Evolutionary conservation across 2,113 vertebrate genomes (phyloP).

Genomic region (Lycaon pictus): DNA sequence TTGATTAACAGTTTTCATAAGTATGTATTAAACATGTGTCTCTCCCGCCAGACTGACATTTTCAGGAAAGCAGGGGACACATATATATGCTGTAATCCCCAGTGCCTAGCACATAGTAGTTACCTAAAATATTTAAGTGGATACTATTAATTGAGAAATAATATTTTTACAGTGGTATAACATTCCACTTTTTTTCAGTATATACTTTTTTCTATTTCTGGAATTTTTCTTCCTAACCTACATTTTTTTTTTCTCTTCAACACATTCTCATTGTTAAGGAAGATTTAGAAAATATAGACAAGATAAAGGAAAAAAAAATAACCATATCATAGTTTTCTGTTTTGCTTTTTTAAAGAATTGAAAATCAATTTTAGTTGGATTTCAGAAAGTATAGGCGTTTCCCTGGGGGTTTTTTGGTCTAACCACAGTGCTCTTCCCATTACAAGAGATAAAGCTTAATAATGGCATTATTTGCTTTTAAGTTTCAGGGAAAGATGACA

Average conservation of each 20-base stretch:
- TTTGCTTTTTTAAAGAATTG: not conserved
- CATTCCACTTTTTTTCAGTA: not conserved
- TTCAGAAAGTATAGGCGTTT: not conserved
- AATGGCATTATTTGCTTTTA: conserved; percentile 14
- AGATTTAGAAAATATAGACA: not conserved
- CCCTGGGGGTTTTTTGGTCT: conserved; percentile 4
- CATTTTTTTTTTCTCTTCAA: not conserved
- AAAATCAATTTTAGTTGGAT: conserved; percentile 23
- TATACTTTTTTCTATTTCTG: not conserved
- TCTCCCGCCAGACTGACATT: not conserved
- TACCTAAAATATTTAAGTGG: not conserved
- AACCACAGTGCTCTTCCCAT: not conserved
- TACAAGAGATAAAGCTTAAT: not conserved
- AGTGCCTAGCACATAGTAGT: not conserved
- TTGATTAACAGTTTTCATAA: not conserved
- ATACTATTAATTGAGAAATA: not conserved
- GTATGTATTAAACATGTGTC: not conserved
- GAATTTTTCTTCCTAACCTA: not conserved
- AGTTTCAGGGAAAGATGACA: not conserved
- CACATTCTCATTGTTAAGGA: not conserved
- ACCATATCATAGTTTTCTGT: not conserved
- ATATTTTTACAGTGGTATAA: not conserved
- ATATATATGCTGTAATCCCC: not conserved
- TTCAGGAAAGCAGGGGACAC: conserved; percentile 1
- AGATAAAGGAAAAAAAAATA: not conserved